Evolutionary conservation across 53 echinoderm and acorn worm species (phyloP), one percentile per base, ranked within the genome.

Genomic region (Actinopyga echinites): DNA sequence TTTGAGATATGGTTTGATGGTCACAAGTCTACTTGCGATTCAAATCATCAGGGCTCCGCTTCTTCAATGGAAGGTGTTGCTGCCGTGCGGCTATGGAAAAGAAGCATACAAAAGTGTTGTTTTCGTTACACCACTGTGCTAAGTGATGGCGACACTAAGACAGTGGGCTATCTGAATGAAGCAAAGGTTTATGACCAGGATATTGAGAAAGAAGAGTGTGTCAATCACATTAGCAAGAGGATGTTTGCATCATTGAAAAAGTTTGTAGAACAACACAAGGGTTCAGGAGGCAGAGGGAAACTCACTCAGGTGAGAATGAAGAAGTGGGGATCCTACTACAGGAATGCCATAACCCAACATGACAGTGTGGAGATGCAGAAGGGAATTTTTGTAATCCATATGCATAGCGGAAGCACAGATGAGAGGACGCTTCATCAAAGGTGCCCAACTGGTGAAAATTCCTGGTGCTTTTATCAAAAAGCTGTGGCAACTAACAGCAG

Each of bases 141-240:
- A 15, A 54, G 54, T 33, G 79, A 78, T 78, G 79, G 79, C 55
- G 79, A 78, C 56, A 56, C 79, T 30, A 78, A 78, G 28, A 78
- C 79, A 33, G 79, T 78, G 37, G 22, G 13, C 3, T 25, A 78
- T 23, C 79, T 78, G 8, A 78, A 49, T 78, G 79, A 52, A 15
- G 55, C 13, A 3, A 78, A 78, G 55, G 23, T 78, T 53, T 78
- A 78, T 25, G 35, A 71, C 19, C 8, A 6, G 24, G 35, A 71
- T 15, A 71, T 32, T 1, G 29, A 28, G 8, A 71, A 38, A 20
- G 54, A 44, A 5, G 79, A 78, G 54, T 49, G 79, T 56, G 26
- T 78, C 11, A 78, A 78, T 55, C 79, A 78, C 23, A 78, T 78
- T 11, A 56, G 54, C 17, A 56, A 78, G 37, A 52, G 79, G 54